phyloP scores from a whole-genome alignment of 2,113 vertebrate species.

The Bubo blakistoni region DNA sequence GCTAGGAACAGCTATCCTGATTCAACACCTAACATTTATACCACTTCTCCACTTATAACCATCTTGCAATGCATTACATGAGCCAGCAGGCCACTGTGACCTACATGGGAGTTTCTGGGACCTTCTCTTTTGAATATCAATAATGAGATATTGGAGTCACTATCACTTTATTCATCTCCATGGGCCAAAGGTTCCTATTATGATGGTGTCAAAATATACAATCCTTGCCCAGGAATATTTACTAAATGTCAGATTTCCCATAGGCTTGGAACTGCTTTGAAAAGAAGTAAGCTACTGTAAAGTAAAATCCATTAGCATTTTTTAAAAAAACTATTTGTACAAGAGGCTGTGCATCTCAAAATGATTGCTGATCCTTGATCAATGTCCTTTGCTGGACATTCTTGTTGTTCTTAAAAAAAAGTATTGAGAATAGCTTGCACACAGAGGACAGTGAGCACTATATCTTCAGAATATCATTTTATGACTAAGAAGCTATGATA shows the following conservation, averaged over 20 bases:
- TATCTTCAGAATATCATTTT: background rate
- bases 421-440: background rate
- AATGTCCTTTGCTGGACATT: background rate
- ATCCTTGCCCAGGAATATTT: background rate
- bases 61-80: background rate
- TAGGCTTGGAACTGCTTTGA: background rate
- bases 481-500: background rate
- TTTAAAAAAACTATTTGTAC: background rate
- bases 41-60: background rate
- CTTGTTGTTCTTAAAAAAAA: background rate
- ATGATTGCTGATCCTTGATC: background rate
- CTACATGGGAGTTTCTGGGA: background rate
- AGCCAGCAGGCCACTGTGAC: background rate
- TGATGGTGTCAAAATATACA: background rate
- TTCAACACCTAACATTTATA: background rate
- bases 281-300: background rate
- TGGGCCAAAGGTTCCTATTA: background rate
- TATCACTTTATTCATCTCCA: background rate
- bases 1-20: background rate
- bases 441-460: background rate
- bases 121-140: background rate
- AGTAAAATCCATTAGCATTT: background rate
- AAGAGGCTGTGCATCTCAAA: background rate
- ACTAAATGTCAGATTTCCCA: background rate
- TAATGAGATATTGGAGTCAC: background rate